These are phyloP conservation scores for Deilephila elpenor DNA, from an alignment of 2,888 invertebrate genomes.

Conservation along the genomic window DNA sequence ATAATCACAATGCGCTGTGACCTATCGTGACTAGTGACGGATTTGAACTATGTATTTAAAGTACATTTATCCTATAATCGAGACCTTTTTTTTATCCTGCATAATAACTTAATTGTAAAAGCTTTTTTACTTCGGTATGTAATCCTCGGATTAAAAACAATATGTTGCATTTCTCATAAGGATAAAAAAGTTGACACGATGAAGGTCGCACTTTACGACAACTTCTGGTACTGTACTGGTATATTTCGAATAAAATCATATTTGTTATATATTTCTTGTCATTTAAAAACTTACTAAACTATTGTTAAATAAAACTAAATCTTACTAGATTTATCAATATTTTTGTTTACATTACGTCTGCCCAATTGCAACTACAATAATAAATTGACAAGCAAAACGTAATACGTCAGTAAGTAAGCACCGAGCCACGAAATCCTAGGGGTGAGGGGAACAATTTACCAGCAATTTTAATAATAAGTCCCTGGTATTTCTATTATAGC, in stretches of 20 bases:
- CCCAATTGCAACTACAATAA: not conserved
- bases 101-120: not conserved
- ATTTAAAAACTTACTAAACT: too few species aligned
- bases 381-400: not conserved
- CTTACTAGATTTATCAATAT: too few species aligned
- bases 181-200: not conserved
- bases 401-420: slow-evolving; percentile 65
- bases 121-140: not conserved
- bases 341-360: not conserved
- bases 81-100: not conserved
- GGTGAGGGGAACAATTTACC: slow-evolving; percentile 81
- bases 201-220: not conserved
- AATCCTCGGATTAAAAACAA: not conserved
- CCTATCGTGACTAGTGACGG: not conserved
- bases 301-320: too few species aligned
- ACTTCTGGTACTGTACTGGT: too few species aligned
- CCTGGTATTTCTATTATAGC: slow-evolving; percentile 84
- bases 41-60: not conserved
- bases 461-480: slow-evolving; percentile 86
- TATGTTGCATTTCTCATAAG: not conserved
- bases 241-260: too few species aligned
- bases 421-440: slow-evolving; percentile 74
- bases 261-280: too few species aligned
- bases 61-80: not conserved
- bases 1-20: slow-evolving; percentile 1